Percentiles rank a stretch among this genome's conserved stretches.
Conservation (phyloP, 2,113 vertebrate genomes). For the western clawed frog (Xenopus tropicalis) region UCB_Xtro_10.0 CM004444.2:96437001-96437500, state of each 20-base stretch:
- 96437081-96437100: slow-evolving; percentile 8
- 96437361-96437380: too few species aligned
- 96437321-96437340: too few species aligned
- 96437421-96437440: too few species aligned
- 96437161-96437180: slow-evolving; percentile 30
- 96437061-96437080: slow-evolving; percentile 13
- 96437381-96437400: too few species aligned
- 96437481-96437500: too few species aligned
- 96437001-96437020: not conserved
- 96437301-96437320: too few species aligned
- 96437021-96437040: not conserved
- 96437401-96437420: too few species aligned
- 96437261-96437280: not conserved
- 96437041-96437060: slow-evolving; percentile 4
- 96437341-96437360: too few species aligned
- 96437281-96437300: too few species aligned
- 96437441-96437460: too few species aligned
- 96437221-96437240: slow-evolving; percentile 28
- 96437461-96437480: too few species aligned
- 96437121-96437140: slow-evolving; percentile 9
- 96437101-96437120: not conserved
- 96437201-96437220: slow-evolving; percentile 32
- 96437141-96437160: slow-evolving; percentile 18
- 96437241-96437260: not conserved
- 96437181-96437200: slow-evolving; percentile 18